These are phyloP conservation scores for Steatocranus sp. DNA, from an alignment of 2,797 vertebrate genomes.

Conservation along the genomic window DNA sequence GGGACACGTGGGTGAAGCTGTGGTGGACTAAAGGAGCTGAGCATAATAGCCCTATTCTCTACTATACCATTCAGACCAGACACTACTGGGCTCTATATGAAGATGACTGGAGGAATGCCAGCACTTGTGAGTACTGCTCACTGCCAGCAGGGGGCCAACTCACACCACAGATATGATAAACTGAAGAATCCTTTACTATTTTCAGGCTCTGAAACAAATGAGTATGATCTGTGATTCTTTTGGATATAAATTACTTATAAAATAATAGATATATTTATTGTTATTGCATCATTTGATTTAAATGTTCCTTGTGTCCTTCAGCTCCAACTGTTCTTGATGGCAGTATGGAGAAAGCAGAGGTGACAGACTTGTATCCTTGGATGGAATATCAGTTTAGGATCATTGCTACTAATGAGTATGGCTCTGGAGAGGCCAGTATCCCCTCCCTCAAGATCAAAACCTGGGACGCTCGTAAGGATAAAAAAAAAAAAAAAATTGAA, in stretches of 20 bases:
- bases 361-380: constrained; percentile 91
- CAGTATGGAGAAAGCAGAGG: constrained; percentile 81
- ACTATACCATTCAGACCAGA: constrained; percentile 88
- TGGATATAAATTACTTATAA: fast-evolving
- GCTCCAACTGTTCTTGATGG: constrained; percentile 87
- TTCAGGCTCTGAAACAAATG: neutral
- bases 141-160: constrained; percentile 20
- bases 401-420: constrained; percentile 88
- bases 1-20: constrained; percentile 86
- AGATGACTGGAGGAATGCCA: constrained; percentile 91
- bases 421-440: constrained; percentile 89
- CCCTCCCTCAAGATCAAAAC: constrained; percentile 92
- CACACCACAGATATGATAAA: neutral
- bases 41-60: constrained; percentile 90
- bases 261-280: fast-evolving
- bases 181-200: neutral
- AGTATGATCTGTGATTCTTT: neutral
- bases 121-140: constrained; percentile 79
- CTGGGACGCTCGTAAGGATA: constrained; percentile 84
- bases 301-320: constrained; percentile 38
- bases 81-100: constrained; percentile 79
- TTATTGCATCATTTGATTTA: neutral
- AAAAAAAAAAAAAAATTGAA: neutral
- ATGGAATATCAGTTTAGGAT: constrained; percentile 97
- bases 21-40: constrained; percentile 90